phyloP scores from a whole-genome alignment of 2,113 vertebrate species.

The Smithornis capensis region DNA sequence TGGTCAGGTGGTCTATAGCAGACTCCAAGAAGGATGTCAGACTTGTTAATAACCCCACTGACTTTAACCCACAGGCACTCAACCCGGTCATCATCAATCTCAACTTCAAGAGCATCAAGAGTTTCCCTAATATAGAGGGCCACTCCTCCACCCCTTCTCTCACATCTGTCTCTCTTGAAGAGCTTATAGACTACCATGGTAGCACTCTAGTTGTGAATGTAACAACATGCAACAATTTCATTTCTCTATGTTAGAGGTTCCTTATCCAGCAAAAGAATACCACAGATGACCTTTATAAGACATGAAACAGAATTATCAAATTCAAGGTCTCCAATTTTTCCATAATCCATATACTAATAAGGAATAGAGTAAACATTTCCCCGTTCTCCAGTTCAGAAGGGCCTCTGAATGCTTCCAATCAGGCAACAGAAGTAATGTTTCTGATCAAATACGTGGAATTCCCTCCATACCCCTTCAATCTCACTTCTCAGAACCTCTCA shows the following conservation, averaged over 20 bases:
- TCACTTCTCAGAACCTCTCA: not conserved
- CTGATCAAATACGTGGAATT: not conserved
- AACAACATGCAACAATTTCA: not conserved
- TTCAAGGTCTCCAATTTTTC: not conserved
- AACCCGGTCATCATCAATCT: no score
- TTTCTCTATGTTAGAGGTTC: not conserved
- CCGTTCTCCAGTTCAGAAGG: not conserved
- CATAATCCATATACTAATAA: not conserved
- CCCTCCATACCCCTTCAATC: not conserved
- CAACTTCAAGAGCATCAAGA: no score
- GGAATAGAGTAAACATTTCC: not conserved
- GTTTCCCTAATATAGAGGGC: no score
- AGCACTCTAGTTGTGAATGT: no score
- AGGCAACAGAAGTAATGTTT: not conserved
- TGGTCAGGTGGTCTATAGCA: no score
- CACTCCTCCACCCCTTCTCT: no score
- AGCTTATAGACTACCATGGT: no score
- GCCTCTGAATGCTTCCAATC: not conserved
- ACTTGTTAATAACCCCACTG: no score
- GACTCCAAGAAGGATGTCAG: no score
- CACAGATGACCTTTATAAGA: not conserved
- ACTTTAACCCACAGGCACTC: no score
- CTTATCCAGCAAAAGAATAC: not conserved
- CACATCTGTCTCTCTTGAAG: no score
- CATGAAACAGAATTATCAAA: not conserved